Evolutionary conservation across 2,797 vertebrate species (phyloP).

Genomic region (Muraenolepis orangiensis): DNA sequence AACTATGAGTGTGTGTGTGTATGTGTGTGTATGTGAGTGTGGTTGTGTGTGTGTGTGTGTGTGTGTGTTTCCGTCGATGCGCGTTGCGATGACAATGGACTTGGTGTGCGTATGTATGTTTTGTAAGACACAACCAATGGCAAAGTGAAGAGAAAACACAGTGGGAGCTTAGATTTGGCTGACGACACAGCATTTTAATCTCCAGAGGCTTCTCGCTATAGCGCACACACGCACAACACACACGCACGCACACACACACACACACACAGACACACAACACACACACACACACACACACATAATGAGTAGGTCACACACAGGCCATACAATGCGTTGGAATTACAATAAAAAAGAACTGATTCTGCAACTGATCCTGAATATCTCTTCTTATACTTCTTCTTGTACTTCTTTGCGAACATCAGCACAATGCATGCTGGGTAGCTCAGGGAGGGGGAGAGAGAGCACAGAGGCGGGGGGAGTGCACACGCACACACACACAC

Average conservation of each 20-base stretch:
- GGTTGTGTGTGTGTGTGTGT: constrained; percentile 5
- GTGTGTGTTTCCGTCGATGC: not conserved
- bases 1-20: not conserved
- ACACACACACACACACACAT: not conserved
- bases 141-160: constrained; percentile 7
- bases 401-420: constrained; percentile 4
- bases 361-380: not conserved
- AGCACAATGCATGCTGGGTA: constrained; percentile 38
- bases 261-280: constrained; percentile 13
- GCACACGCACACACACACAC: constrained; percentile 14
- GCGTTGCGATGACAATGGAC: too few species aligned
- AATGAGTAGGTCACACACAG: not conserved
- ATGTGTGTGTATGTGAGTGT: not conserved
- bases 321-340: not conserved
- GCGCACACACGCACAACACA: not conserved
- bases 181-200: constrained; percentile 33
- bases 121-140: constrained; percentile 9
- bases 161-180: constrained; percentile 16
- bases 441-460: constrained; percentile 11
- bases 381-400: not conserved
- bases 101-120: not conserved
- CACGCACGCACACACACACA: constrained; percentile 8
- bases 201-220: constrained; percentile 29
- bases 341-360: not conserved
- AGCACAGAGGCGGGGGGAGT: not conserved